Conservation (phyloP, 2,113 vertebrate genomes). For the Paracanthobrama guichenoti region DNA sequence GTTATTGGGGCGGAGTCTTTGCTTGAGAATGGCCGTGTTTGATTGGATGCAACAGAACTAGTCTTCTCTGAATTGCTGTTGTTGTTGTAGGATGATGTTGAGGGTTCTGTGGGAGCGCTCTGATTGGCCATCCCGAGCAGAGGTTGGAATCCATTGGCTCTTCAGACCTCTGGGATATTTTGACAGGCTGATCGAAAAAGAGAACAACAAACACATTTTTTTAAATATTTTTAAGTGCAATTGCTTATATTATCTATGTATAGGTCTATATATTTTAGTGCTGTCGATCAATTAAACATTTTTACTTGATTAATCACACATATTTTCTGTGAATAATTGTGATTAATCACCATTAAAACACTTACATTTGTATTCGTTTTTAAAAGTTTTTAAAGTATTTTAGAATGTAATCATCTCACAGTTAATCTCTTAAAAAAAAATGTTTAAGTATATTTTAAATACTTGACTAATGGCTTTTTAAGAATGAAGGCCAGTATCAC, state of each 20-base stretch:
- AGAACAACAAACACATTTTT: neutral
- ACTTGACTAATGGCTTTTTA: too few relatives aligned
- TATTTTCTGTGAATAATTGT: too few relatives aligned
- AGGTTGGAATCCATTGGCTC: neutral
- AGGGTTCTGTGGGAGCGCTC: constrained; percentile 19
- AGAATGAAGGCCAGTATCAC: too few relatives aligned
- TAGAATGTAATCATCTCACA: too few relatives aligned
- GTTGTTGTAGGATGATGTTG: constrained; percentile 34
- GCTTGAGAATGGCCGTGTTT: constrained; percentile 6
- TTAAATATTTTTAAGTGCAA: neutral
- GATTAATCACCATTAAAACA: too few relatives aligned
- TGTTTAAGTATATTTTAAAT: too few relatives aligned
- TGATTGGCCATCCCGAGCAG: constrained; percentile 30
- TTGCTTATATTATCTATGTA: neutral
- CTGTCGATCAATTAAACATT: too few relatives aligned
- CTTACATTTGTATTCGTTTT: too few relatives aligned
- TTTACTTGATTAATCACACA: too few relatives aligned
- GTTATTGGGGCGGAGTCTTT: constrained; percentile 3
- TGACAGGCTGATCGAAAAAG: constrained; percentile 21
- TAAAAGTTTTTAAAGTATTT: too few relatives aligned
- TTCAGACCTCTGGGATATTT: neutral
- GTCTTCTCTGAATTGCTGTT: constrained; percentile 38
- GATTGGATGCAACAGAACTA: constrained; percentile 32
- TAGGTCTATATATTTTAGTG: neutral
- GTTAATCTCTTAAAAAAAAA: too few relatives aligned